These are phyloP conservation scores for Bombus confusus DNA, from an alignment of 1,140 invertebrate genomes.

Conservation along the genomic window DNA sequence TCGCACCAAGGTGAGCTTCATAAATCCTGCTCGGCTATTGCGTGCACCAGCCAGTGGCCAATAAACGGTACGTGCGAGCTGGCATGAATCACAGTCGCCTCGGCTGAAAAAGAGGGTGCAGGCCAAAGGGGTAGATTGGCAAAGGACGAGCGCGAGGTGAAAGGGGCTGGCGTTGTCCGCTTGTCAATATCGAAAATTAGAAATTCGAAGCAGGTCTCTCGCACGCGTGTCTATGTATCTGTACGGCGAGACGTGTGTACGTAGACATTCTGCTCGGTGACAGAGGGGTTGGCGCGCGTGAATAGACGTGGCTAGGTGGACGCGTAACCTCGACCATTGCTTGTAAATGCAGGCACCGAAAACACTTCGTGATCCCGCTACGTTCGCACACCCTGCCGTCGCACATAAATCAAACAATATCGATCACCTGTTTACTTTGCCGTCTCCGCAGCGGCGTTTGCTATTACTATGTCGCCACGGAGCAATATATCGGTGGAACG, in stretches of 20 bases:
- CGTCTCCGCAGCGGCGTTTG: conserved; percentile 19
- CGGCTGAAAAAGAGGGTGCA: background rate
- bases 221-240: background rate
- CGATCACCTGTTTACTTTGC: conserved; percentile 63
- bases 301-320: conserved; percentile 18
- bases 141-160: background rate
- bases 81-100: background rate
- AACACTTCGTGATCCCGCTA: conserved; percentile 56
- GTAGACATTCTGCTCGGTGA: conserved; percentile 6
- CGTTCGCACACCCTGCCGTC: conserved; percentile 47
- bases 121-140: background rate
- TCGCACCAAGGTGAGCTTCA: conserved; percentile 27
- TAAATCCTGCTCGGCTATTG: conserved; percentile 59
- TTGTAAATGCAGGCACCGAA: conserved; percentile 55
- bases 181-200: conserved; percentile 67
- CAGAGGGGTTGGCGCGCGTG: background rate
- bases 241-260: background rate
- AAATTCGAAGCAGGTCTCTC: conserved; percentile 58
- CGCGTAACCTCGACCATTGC: conserved; percentile 42
- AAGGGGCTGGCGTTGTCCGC: conserved; percentile 28
- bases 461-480: conserved; percentile 39
- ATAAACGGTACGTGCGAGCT: conserved; percentile 60
- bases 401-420: conserved; percentile 67
- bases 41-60: conserved; percentile 56
- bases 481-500: background rate